Base-by-base conservation (phyloP, 2,113 vertebrate genomes). In the Corythoichthys haematopterus region DNA sequence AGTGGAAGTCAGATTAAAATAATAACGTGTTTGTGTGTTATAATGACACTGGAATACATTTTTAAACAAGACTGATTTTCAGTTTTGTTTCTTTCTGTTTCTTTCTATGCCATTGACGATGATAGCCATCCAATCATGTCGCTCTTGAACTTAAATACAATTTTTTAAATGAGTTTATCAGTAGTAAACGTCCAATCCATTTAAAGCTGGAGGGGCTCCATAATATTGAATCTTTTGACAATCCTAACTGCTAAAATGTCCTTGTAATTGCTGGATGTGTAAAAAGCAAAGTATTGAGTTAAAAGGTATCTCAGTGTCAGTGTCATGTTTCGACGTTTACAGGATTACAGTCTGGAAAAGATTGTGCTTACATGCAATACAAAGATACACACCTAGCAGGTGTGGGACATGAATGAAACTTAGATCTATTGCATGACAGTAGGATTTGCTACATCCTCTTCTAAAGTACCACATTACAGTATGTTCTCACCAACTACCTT, bases 281-380 rank as follows among this genome's bases (percentile, higher is more conserved):
- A 28, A 47, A 63, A 14, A 45, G 43, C 20, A 46, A 47, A 20
- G 33, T 63, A 48, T 63, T 63, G 47, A 47, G 20, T 63, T 63
- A 47, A 63, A 63, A 63, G 45, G 10, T 63, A 20, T 63, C 47
- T 47, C 12, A 6, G 13, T 47, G 20, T 33, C n/a, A 3, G 20
- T 15, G 20, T 48, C 33, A 45, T 20, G 11, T 63, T 46, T 63
- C 61, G 35, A 4, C 20, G 45, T 47, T 35, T 63, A 63, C 45
- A 62, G 33, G 15, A 36, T 70, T 16, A 64, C 36, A 38, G 61
- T 64, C 40, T 36, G 56, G 62, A 37, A 69, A 46, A 47, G 3
- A 12, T 6, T 6, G 28, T 14, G 8, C 15, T 62, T 47, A 64
- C 37, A 38, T 38, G 40, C 64, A n/a, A 53, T 10, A 20, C 47